These are phyloP conservation scores for Chymomyza caudatula DNA, from an alignment of 2,888 invertebrate species.

Conservation along the genomic window DNA sequence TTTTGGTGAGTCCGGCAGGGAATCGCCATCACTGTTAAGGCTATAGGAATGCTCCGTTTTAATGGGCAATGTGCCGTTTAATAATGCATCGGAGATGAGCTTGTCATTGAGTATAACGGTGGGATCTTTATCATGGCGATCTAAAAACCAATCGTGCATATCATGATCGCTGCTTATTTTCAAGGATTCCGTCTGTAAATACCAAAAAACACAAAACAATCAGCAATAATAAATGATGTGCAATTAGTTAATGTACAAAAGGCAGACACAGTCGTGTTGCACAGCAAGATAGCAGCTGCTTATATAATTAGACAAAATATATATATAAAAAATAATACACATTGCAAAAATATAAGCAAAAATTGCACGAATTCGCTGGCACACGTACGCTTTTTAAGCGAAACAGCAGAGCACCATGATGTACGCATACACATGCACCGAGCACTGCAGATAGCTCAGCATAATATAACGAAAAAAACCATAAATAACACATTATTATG, in stretches of 20 bases:
- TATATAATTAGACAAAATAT: constrained; percentile 56
- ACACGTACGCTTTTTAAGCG: constrained; percentile 30
- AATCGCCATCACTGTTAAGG: constrained; percentile 85
- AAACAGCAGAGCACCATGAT: constrained; percentile 31
- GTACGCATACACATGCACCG: background rate
- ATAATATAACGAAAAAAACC: background rate
- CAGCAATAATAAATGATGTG: constrained; percentile 23
- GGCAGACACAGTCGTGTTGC: constrained; percentile 55
- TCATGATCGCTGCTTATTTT: constrained; percentile 82
- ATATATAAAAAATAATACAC: constrained; percentile 22
- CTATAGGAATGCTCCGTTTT: constrained; percentile 97
- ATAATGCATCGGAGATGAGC: constrained; percentile 83
- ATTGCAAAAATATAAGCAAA: constrained; percentile 21
- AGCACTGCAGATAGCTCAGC: constrained; percentile 32
- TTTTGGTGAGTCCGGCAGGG: constrained; percentile 84
- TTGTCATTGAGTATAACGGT: constrained; percentile 91
- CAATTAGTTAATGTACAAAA: constrained; percentile 62
- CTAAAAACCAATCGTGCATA: constrained; percentile 84
- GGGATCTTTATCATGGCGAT: constrained; percentile 82
- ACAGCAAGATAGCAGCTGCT: constrained; percentile 51
- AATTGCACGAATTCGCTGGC: constrained; percentile 45
- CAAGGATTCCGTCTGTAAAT: constrained; percentile 83
- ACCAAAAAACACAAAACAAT: constrained; percentile 54
- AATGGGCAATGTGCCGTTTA: constrained; percentile 86
- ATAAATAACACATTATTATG: too few relatives aligned